Evolutionary conservation across 2,113 vertebrate species (phyloP).

Genomic region (Columbina picui): DNA sequence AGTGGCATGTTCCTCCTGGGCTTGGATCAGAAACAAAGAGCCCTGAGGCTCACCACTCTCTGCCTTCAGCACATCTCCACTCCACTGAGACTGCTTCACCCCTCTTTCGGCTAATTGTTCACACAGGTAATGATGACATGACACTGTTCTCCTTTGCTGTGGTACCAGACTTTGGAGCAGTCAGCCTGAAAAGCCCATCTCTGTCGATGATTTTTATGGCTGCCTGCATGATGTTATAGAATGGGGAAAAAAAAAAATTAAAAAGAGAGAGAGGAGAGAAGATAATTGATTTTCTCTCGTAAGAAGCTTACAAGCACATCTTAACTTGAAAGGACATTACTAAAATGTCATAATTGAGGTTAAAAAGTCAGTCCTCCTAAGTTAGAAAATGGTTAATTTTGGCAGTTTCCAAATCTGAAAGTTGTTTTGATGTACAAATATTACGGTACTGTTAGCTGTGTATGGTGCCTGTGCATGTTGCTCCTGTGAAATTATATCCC

Average conservation of each 20-base stretch:
- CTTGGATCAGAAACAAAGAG: neutral
- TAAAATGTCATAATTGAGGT: neutral
- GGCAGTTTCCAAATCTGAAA: neutral
- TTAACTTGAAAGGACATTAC: neutral
- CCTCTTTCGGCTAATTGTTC: neutral
- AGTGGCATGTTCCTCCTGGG: neutral
- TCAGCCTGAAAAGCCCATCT: neutral
- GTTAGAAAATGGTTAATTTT: neutral
- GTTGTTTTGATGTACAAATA: neutral
- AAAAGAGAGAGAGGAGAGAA: neutral
- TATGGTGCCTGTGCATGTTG: neutral
- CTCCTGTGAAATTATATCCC: neutral
- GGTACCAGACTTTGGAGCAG: neutral
- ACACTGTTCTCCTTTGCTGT: neutral
- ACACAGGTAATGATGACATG: neutral
- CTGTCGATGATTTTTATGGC: neutral
- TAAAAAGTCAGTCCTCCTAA: neutral
- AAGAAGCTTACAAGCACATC: neutral
- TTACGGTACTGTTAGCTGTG: neutral
- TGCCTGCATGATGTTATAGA: neutral
- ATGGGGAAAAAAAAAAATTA: neutral
- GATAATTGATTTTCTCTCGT: neutral
- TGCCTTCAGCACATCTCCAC: neutral
- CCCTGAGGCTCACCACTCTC: neutral
- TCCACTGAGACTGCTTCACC: neutral